Conservation (phyloP, 2,888 invertebrate species). For the Hesperia comma region DNA sequence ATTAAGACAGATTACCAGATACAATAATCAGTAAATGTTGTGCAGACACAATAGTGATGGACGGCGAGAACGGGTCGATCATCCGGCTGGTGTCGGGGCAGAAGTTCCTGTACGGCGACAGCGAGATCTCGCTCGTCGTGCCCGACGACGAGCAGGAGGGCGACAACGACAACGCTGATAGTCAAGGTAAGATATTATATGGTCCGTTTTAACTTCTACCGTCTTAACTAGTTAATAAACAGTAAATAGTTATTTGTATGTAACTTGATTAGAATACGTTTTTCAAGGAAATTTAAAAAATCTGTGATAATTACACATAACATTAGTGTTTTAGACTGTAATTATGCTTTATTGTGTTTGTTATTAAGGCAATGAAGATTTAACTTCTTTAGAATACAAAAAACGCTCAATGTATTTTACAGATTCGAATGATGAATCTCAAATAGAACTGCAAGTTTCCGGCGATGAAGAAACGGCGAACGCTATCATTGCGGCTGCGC, state of each 20-base stretch:
- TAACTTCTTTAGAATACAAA: too few species aligned
- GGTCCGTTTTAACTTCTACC: too few species aligned
- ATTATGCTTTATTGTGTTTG: not conserved
- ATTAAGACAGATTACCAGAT: too few species aligned
- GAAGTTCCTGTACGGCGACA: conserved; percentile 63
- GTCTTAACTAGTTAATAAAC: too few species aligned
- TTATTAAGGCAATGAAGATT: too few species aligned
- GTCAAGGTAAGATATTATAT: conserved; percentile 50
- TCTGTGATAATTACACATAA: too few species aligned
- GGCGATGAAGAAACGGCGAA: conserved; percentile 78
- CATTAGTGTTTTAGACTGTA: not conserved
- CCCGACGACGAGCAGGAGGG: conserved; percentile 45
- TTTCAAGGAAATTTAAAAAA: too few species aligned
- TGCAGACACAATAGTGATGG: conserved; percentile 69
- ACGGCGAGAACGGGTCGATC: conserved; percentile 61
- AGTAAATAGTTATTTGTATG: too few species aligned
- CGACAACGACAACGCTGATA: conserved; percentile 48
- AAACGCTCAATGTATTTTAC: conserved; percentile 35
- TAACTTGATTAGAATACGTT: too few species aligned
- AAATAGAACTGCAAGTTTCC: conserved; percentile 74
- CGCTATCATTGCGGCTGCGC: conserved; percentile 73
- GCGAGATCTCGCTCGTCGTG: conserved; percentile 60
- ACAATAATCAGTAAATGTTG: too few species aligned
- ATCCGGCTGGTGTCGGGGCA: conserved; percentile 66
- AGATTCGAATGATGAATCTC: conserved; percentile 76